Evolutionary conservation across 2,113 vertebrate species (phyloP).

Genomic region (Limanda limanda): DNA sequence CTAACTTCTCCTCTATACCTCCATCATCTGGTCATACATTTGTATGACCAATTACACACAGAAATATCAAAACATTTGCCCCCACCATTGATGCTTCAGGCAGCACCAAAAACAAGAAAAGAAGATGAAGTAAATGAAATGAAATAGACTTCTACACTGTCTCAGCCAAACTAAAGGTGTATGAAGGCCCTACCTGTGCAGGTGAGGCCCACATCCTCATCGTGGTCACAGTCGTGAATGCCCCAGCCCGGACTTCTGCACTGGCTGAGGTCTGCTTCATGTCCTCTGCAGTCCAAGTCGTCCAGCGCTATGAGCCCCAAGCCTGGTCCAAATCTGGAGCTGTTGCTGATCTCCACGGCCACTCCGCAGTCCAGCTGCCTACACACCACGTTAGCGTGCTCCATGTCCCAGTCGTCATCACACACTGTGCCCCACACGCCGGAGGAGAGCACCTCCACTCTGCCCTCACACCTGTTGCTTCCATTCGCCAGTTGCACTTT

Average conservation of each 20-base stretch:
- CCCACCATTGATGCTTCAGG: conserved; percentile 76
- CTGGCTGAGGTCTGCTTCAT: conserved; percentile 87
- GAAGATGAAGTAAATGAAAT: background rate
- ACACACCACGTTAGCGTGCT: conserved; percentile 92
- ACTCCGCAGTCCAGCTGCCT: conserved; percentile 90
- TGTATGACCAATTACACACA: too few species aligned
- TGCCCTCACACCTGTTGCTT: too few species aligned
- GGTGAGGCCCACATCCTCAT: conserved; percentile 91
- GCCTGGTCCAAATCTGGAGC: conserved; percentile 90
- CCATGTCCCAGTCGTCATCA: conserved; percentile 77
- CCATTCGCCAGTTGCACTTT: conserved; percentile 76
- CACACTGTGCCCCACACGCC: conserved; percentile 86
- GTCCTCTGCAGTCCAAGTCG: conserved; percentile 93
- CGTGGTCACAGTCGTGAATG: conserved; percentile 97
- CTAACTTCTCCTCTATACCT: too few species aligned
- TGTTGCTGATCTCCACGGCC: conserved; percentile 82
- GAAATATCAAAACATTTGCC: too few species aligned
- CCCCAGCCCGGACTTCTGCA: conserved; percentile 93
- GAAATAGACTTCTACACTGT: background rate
- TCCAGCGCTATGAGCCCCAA: conserved; percentile 90
- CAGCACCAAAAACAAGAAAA: conserved; percentile 22
- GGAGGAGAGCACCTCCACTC: too few species aligned
- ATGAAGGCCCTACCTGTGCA: conserved; percentile 85
- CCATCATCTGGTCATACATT: too few species aligned
- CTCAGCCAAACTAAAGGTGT: background rate